Base-by-base conservation (phyloP, 2,113 vertebrate species). In the Platanista minor region DNA sequence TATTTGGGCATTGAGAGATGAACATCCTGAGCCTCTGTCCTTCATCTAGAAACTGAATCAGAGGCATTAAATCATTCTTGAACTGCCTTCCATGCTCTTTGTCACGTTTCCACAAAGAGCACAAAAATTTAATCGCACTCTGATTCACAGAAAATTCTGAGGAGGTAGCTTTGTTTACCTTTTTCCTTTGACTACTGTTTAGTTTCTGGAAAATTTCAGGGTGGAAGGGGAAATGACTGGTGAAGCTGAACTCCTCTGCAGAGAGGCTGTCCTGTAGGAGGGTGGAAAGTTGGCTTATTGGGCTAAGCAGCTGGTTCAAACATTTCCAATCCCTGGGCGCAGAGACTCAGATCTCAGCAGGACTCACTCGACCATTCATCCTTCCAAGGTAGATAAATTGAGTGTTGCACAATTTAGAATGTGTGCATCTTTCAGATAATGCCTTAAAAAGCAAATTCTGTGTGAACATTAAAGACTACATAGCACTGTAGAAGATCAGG, bases 361-460 rank as follows among this genome's bases (percentile, higher is more conserved):
- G 98, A 39, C 15, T 87, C 93, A 78, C 66, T 87, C 64, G 23
- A 62, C 96, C 97, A 97, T 96, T 98, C 95, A 97, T 96, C 92
- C 95, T 97, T 92, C 95, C 98, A 95, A 98, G 96, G 94, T 93
- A 97, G 96, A 98, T 96, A 97, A 97, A 97, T 92, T n/a, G 96
- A 97, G 95, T 64, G 93, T 89, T 88, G 81, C 84, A 97, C 97
- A 87, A 97, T 97, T 96, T 97, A 87, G 97, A 95, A 98, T 74
- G 93, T 95, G 91, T 98, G 96, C 6, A 94, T 97, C 96, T 98
- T 96, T 98, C 90, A 97, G 96, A 97, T 97, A 97, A 96, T 96
- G 96, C 93, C 95, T 96, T 95, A 82, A 94, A 96, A 97, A 94
- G 96, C 83, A 92, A 94, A 94, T 94, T 97, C 96, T 96, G 71